Conservation (phyloP, 2,113 vertebrate species). For the Hippolais icterina region DNA sequence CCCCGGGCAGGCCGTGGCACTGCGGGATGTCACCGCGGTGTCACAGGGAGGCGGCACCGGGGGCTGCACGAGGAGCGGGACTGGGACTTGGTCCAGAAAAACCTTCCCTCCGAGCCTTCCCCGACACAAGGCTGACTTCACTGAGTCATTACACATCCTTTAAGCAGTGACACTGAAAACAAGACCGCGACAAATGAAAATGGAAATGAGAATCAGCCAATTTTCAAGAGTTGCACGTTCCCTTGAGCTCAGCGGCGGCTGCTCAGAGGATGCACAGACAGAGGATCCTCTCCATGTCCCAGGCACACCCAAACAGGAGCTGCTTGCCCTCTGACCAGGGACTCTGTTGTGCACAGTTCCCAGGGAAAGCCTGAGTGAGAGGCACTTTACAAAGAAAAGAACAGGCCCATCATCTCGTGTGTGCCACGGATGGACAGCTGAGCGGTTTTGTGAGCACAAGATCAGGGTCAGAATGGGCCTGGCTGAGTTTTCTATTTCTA, state of each 20-base stretch:
- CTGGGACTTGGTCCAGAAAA: neutral
- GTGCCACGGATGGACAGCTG: neutral
- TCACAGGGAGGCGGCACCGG: neutral
- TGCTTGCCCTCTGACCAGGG: neutral
- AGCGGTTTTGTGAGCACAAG: neutral
- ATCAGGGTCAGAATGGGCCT: conserved; percentile 28
- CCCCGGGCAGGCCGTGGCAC: neutral
- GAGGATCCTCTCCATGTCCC: neutral
- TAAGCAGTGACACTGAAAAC: neutral
- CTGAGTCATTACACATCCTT: neutral
- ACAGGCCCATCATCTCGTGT: neutral
- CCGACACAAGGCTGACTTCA: neutral
- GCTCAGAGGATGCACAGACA: neutral
- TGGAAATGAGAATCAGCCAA: neutral
- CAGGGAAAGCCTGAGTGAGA: neutral
- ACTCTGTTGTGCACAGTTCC: neutral
- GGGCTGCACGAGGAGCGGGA: neutral
- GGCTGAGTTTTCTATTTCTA: conserved; percentile 17
- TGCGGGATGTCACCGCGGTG: accelerated
- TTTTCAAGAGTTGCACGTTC: neutral
- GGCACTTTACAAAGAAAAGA: neutral
- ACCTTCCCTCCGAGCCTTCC: neutral
- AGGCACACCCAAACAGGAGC: neutral
- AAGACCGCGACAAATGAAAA: neutral
- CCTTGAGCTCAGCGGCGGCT: neutral